These are phyloP conservation scores for Limnodromus scolopaceus DNA, from an alignment of 2,797 vertebrate species.

Conservation along the genomic window DNA sequence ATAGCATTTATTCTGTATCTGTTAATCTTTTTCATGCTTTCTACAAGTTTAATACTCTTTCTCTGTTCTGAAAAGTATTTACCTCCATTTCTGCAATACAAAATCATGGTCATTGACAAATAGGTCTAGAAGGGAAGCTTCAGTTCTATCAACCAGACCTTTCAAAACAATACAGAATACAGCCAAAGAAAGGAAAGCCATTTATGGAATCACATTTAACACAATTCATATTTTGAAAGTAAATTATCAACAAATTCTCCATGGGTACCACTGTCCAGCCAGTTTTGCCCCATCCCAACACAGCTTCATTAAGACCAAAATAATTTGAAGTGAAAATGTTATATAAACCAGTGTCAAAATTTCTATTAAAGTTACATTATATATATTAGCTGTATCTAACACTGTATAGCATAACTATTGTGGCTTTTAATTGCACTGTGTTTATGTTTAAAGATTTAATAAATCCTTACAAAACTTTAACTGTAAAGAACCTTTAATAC, in stretches of 20 bases:
- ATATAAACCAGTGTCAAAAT: not conserved
- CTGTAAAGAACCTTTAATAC: not conserved
- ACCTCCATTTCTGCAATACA: not conserved
- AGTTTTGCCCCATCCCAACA: not conserved
- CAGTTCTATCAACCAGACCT: not conserved
- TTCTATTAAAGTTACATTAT: not conserved
- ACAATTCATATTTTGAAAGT: not conserved
- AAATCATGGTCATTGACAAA: not conserved
- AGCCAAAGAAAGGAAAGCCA: not conserved
- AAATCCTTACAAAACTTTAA: not conserved
- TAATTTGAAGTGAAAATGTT: not conserved
- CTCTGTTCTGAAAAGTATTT: not conserved
- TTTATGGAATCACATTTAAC: not conserved
- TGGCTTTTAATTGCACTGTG: not conserved
- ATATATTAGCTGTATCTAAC: too few relatives aligned
- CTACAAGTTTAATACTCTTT: not conserved
- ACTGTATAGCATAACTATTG: not conserved
- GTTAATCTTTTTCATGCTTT: not conserved
- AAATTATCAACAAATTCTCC: not conserved
- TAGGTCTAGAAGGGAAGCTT: not conserved
- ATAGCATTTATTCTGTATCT: not conserved
- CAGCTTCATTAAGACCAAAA: not conserved
- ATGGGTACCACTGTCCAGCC: not conserved
- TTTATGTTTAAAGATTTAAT: not conserved
- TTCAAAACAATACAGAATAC: not conserved